phyloP scores from a whole-genome alignment of 2,888 invertebrate genomes.

The Cepaea hortensis region DNA sequence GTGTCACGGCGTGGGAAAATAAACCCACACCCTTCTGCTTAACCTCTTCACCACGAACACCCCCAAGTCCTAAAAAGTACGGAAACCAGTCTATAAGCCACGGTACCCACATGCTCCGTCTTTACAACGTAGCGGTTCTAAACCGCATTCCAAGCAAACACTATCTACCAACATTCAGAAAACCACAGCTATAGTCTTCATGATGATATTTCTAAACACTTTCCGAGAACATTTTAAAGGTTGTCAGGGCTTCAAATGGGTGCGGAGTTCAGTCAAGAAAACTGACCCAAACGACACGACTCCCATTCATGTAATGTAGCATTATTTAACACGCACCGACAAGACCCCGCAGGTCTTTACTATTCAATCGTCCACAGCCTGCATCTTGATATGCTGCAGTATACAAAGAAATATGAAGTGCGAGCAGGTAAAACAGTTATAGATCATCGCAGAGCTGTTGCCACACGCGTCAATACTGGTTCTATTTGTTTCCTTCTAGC shows the following conservation, averaged over 20 bases:
- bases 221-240: background rate
- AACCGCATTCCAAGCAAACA: background rate
- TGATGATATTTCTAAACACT: background rate
- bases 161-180: background rate
- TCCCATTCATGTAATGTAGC: background rate
- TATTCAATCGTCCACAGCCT: background rate
- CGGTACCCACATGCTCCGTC: background rate
- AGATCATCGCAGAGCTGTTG: background rate
- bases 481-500: background rate
- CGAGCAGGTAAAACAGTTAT: background rate
- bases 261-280: background rate
- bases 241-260: background rate
- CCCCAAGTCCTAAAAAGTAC: background rate
- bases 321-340: background rate
- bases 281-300: too few species aligned
- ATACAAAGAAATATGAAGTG: background rate
- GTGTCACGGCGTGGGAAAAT: too few species aligned
- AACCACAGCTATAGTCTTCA: background rate
- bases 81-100: background rate
- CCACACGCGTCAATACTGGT: slow-evolving; percentile 12
- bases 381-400: background rate
- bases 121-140: background rate
- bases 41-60: too few species aligned
- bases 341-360: background rate
- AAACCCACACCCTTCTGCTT: too few species aligned